These are phyloP conservation scores for Dysidea cf. avara DNA, from an alignment of 37 sponge, comb jelly and placozoan genomes.

Conservation along the genomic window DNA sequence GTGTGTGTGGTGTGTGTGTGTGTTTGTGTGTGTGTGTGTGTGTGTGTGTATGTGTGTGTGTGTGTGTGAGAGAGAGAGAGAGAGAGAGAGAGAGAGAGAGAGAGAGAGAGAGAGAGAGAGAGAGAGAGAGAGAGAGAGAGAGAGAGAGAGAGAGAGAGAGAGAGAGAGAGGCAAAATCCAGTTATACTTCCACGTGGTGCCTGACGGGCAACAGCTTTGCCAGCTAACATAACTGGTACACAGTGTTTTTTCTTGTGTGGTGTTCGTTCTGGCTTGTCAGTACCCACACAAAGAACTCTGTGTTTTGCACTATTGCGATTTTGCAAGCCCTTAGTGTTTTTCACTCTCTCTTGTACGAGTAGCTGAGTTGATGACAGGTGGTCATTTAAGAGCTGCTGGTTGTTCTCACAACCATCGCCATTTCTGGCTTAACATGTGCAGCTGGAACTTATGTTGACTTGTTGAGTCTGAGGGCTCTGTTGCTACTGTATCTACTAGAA, in stretches of 20 bases:
- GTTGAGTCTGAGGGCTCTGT: constrained; percentile 13
- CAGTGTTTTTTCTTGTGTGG: no score
- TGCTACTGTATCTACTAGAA: constrained; percentile 8
- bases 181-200: no score
- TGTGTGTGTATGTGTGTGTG: constrained; percentile 38
- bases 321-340: constrained; percentile 28
- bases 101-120: constrained; percentile 33
- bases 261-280: no score
- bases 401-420: background rate
- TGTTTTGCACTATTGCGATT: no score
- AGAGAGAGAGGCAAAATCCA: constrained; percentile 22
- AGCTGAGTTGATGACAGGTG: background rate
- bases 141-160: constrained; percentile 25
- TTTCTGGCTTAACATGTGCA: background rate
- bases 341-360: background rate
- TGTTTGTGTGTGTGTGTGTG: constrained; percentile 40
- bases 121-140: constrained; percentile 26
- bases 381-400: background rate
- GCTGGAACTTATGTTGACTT: constrained; percentile 4
- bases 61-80: constrained; percentile 31
- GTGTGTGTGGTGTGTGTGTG: constrained; percentile 41
- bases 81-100: constrained; percentile 35
- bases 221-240: no score
- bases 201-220: no score
- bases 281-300: no score